phyloP scores from a whole-genome alignment of 2,113 vertebrate species.

The Sialia sialis region DNA sequence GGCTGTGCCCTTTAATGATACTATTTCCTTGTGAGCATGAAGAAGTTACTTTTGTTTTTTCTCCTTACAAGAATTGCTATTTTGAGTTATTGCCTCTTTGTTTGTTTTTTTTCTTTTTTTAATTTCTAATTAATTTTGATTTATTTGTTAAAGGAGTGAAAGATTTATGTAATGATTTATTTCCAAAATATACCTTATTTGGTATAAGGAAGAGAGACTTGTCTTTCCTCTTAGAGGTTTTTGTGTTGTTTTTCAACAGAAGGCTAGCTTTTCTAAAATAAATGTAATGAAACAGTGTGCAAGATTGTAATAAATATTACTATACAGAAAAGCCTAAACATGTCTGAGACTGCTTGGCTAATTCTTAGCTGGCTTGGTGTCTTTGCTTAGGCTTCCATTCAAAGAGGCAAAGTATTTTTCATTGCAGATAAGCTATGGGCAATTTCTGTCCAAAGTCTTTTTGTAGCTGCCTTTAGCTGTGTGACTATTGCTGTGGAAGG shows the following conservation, averaged over 20 bases:
- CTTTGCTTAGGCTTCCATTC: background rate
- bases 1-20: background rate
- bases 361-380: background rate
- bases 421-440: background rate
- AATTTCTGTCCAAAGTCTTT: background rate
- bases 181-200: background rate
- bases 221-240: background rate
- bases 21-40: accelerated
- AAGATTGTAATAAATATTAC: background rate
- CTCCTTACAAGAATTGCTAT: background rate
- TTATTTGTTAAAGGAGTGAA: background rate
- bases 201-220: background rate
- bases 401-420: background rate
- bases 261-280: background rate
- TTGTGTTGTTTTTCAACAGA: background rate
- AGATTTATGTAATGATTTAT: background rate
- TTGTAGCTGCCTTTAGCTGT: background rate
- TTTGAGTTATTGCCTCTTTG: background rate
- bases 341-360: background rate
- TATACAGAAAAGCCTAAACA: background rate
- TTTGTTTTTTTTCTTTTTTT: background rate
- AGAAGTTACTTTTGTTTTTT: background rate
- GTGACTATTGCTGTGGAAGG: background rate
- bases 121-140: accelerated
- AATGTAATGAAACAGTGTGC: background rate